A percentile compares a stretch with the other conserved stretches of the same genome.
Evolutionary conservation across 2,113 vertebrate genomes (phyloP).

Genomic region (Sorex araneus): DNA sequence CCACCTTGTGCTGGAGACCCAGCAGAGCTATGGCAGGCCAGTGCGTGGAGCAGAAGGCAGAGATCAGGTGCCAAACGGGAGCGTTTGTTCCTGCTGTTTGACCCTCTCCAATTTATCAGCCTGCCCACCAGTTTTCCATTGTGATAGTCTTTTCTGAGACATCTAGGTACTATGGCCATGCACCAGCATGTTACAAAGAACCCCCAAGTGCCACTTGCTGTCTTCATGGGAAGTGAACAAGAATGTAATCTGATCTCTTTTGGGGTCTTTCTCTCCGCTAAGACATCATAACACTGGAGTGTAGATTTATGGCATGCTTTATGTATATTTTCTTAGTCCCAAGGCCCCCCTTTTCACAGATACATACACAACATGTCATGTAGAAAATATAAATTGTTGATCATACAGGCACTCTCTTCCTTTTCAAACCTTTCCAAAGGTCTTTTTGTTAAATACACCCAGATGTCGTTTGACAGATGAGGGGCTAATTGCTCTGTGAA

Average conservation of each 20-base stretch:
- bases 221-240: slow-evolving; percentile 59
- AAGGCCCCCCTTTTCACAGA: slow-evolving; percentile 88
- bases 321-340: slow-evolving; percentile 92
- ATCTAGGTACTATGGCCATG: slow-evolving; percentile 47
- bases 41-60: background rate
- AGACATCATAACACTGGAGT: slow-evolving; percentile 84
- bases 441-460: slow-evolving; percentile 93
- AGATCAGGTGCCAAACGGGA: slow-evolving; percentile 1
- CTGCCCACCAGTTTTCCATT: slow-evolving; percentile 51
- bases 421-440: slow-evolving; percentile 92
- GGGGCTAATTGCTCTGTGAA: slow-evolving; percentile 95
- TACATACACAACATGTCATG: slow-evolving; percentile 92
- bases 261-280: slow-evolving; percentile 79
- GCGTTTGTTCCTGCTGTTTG: slow-evolving; percentile 44
- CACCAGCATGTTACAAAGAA: background rate
- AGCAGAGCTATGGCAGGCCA: background rate
- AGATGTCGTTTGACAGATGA: slow-evolving; percentile 94
- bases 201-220: slow-evolving; percentile 59
- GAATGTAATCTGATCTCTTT: slow-evolving; percentile 85
- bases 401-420: slow-evolving; percentile 90
- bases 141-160: slow-evolving; percentile 80
- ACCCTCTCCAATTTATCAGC: slow-evolving; percentile 55
- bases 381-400: slow-evolving; percentile 94
- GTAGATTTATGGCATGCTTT: slow-evolving; percentile 89
- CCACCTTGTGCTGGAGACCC: no score